Evolutionary conservation across 2,113 vertebrate species (phyloP).

Genomic region (Nerophis ophidion): DNA sequence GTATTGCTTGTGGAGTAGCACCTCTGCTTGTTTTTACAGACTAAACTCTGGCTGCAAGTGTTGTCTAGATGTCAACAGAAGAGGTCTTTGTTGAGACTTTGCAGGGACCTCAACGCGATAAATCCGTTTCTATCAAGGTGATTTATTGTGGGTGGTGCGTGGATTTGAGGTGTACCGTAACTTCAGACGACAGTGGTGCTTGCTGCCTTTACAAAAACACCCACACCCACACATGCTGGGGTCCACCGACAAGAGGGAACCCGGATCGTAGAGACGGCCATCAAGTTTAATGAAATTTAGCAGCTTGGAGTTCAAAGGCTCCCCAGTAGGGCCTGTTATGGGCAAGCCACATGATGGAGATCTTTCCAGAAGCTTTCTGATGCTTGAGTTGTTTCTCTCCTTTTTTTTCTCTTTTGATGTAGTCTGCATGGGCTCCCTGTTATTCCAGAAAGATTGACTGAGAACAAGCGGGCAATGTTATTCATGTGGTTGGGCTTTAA

Average conservation of each 20-base stretch:
- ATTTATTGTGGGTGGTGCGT: constrained; percentile 9
- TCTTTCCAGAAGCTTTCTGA: constrained; percentile 65
- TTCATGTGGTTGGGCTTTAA: constrained; percentile 31
- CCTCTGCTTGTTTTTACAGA: neutral
- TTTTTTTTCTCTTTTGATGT: constrained; percentile 51
- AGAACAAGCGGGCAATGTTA: constrained; percentile 20
- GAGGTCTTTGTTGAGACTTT: constrained; percentile 1
- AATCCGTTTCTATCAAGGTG: constrained; percentile 5
- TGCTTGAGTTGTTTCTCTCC: constrained; percentile 37
- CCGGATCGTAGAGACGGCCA: constrained; percentile 40
- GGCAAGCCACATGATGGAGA: constrained; percentile 58
- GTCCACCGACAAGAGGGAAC: constrained; percentile 34
- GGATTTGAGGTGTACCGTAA: constrained; percentile 8
- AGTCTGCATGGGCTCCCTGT: constrained; percentile 27
- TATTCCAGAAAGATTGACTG: constrained; percentile 28
- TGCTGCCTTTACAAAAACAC: constrained; percentile 13
- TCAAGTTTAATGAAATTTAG: constrained; percentile 64
- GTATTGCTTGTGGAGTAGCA: neutral
- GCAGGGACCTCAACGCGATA: neutral
- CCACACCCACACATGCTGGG: constrained; percentile 8
- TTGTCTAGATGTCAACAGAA: neutral
- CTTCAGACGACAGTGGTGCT: constrained; percentile 5
- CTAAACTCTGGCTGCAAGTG: neutral
- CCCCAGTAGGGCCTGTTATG: constrained; percentile 55
- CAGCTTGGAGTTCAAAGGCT: constrained; percentile 67